Percentiles rank a stretch among this genome's conserved stretches.
Conservation (phyloP, 2,113 vertebrate genomes). For the Rhinoptilus africanus region DNA sequence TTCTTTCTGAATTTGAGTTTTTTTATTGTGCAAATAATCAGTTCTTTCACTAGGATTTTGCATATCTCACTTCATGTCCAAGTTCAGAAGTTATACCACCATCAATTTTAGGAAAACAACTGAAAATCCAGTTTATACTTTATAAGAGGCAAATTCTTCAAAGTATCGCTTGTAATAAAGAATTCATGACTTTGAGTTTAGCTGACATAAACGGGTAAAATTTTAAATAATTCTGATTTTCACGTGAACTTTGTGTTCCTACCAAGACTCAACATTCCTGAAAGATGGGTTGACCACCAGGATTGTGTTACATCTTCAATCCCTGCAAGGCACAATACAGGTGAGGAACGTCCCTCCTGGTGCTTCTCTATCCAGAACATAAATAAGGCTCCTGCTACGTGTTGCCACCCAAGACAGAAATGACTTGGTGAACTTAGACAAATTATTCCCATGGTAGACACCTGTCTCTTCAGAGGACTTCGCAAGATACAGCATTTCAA, state of each 20-base stretch:
- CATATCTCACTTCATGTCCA: not conserved
- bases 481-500: not conserved
- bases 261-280: not conserved
- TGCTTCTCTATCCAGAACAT: not conserved
- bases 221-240: not conserved
- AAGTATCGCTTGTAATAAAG: not conserved
- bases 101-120: not conserved
- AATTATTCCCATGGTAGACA: not conserved
- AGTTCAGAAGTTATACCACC: conserved; percentile 15
- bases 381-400: not conserved
- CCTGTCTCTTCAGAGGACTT: not conserved
- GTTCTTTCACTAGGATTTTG: not conserved
- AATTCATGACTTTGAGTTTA: not conserved
- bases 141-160: conserved; percentile 30
- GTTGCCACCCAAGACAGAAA: not conserved
- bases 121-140: not conserved
- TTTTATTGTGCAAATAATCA: not conserved
- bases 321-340: not conserved
- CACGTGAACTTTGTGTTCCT: not conserved
- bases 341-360: not conserved
- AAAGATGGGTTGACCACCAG: not conserved
- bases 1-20: not conserved
- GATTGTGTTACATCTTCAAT: not conserved
- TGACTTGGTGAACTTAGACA: not conserved
- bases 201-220: not conserved